Percentiles rank a stretch among this genome's conserved stretches.
Conservation (phyloP, 2,113 vertebrate species). For the Phyllopteryx taeniolatus region DNA sequence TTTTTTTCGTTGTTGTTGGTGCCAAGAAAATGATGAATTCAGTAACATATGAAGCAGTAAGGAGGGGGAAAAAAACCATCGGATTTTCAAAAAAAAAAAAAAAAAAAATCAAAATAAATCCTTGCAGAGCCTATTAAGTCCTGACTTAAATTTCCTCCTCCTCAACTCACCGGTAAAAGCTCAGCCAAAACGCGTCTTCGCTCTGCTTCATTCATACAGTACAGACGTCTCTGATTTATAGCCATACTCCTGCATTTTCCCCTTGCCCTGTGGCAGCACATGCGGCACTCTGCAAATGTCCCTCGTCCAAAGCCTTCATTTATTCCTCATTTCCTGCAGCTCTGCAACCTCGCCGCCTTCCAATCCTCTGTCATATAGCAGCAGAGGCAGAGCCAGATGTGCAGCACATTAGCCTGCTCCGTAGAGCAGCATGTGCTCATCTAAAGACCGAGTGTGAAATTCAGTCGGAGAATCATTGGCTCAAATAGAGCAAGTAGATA, state of each 20-base stretch:
- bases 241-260: constrained; percentile 21
- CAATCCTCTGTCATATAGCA: constrained; percentile 34
- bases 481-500: constrained; percentile 43
- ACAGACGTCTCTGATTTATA: constrained; percentile 37
- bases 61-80: constrained; percentile 28
- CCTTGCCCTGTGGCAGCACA: constrained; percentile 11
- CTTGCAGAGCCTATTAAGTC: constrained; percentile 27
- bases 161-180: constrained; percentile 9
- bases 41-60: constrained; percentile 24
- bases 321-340: constrained; percentile 48
- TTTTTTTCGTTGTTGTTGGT: not conserved
- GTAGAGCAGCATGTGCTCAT: constrained; percentile 54
- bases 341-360: constrained; percentile 38
- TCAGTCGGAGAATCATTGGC: constrained; percentile 19
- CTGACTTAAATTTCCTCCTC: constrained; percentile 25
- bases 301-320: constrained; percentile 43
- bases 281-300: constrained; percentile 35
- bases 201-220: constrained; percentile 14
- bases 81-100: constrained; percentile 51
- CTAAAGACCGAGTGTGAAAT: constrained; percentile 41
- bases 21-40: not conserved
- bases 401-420: constrained; percentile 59
- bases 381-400: constrained; percentile 64
- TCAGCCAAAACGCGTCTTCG: constrained; percentile 10
- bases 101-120: constrained; percentile 56